Percentiles rank a stretch among this genome's conserved stretches.
Evolutionary conservation across 2,113 vertebrate species (phyloP).

Genomic region (Sapayoa aenigma): DNA sequence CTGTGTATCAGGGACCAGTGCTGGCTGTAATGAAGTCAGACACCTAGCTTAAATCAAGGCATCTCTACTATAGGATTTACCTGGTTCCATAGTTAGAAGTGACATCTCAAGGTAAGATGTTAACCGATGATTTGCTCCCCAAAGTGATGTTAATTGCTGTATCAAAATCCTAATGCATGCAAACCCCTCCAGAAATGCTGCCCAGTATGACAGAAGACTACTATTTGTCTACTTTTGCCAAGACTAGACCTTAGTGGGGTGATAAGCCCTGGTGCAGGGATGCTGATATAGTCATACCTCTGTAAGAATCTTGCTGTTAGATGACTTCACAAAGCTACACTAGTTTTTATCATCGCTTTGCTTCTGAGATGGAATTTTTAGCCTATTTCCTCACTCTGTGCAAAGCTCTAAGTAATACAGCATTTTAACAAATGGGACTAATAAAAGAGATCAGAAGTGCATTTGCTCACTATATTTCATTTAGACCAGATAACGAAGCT

Average conservation of each 20-base stretch:
- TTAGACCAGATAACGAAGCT: conserved; percentile 17
- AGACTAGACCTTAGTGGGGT: neutral
- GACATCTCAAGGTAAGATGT: neutral
- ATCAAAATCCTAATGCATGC: neutral
- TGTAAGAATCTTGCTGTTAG: neutral
- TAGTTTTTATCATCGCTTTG: neutral
- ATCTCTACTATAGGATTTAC: neutral
- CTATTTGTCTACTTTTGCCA: neutral
- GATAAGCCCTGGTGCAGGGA: neutral
- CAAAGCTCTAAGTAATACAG: conserved; percentile 9
- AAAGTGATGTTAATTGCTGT: neutral
- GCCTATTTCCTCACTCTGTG: neutral
- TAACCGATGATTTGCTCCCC: neutral
- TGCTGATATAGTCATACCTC: neutral
- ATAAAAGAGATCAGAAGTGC: conserved; percentile 34
- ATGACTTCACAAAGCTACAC: neutral
- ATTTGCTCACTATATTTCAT: conserved; percentile 25
- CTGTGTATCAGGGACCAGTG: neutral
- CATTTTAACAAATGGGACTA: conserved; percentile 42
- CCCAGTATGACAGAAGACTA: neutral
- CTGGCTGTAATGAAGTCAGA: neutral
- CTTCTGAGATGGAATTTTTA: neutral
- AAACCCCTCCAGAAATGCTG: neutral
- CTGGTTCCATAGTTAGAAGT: neutral
- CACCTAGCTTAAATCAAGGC: neutral